Base-by-base conservation (phyloP, 2,888 invertebrate species). In the Nyleta sp. region DNA sequence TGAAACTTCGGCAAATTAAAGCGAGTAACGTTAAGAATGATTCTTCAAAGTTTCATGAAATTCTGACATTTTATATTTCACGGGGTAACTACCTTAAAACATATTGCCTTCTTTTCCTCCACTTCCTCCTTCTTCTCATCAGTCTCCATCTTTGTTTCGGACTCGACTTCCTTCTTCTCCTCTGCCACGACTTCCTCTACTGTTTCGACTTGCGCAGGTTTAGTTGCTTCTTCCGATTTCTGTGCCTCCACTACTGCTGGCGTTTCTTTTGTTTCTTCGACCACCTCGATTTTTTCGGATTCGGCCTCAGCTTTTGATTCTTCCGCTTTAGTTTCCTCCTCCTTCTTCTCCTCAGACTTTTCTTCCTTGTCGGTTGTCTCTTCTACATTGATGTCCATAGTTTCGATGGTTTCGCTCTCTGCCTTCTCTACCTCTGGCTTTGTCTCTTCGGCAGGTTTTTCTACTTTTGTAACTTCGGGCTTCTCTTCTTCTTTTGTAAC, bases 301-400 rank as follows among this genome's bases (percentile, higher is more conserved):
- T 64, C 28, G 0, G 7, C 24, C n/a, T 35, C 44, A 6, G 59
- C 13, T 48, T 33, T 44, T 18, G 31, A 24, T 48, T 46, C 53
- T 20, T 22, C 59, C 24, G 17, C 28, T 38, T 46, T 53, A 7
- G 44, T 67, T 28, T 70, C 52, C 31, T 46, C 62, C 55, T 42
- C 28, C 48, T 53, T 60, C 59, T 35, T 17, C 60, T 64, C 68
- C 78, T 77, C 76, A 28, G 46, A 15, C 62, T 89, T 89, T 73
- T 91, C 90, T 11, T 86, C 82, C 28, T 87, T 85, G 8, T 81
- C 78, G 20, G 50, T 64, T 28, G 67, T 55, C 18, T 60, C 80
- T 55, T 78, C 79, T 15, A 72, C 71, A 72, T 70, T 78, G n/a
- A 62, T 71, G 13, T 90, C 90, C 52, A 88, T 62, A 18, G 52